Base-by-base conservation (phyloP, 2,888 invertebrate species). In the Trisateles emortualis region DNA sequence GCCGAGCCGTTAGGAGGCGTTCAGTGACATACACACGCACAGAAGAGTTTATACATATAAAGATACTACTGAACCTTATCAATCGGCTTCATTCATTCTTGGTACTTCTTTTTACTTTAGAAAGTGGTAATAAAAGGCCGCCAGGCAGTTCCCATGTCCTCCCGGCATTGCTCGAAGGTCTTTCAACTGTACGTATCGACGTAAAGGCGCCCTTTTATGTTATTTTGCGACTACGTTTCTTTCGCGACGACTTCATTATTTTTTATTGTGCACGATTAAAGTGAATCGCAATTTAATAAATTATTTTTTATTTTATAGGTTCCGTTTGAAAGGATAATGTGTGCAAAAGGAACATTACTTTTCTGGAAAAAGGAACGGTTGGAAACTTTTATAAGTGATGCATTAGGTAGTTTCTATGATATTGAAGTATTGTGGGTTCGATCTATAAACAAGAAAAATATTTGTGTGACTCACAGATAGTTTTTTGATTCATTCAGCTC, bases 241-340 rank as follows among this genome's bases (percentile, higher is more conserved):
- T 47, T 32, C 30, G 30, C 16, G 30, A 14, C 0, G 9, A 3
- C 22, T 39, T 17, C 32, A 38, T 47, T 46, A 29, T 29, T 32
- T 47, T 47, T 39, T 47, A 47, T 39, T 40, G 22, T 1, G n/a
- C 2, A n/a, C n/a, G 17, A 32, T 44, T 33, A 33, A 13, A 3
- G 8, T 4, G 8, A 6, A 45, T 45, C 26, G 26, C 13, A 8
- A 26, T 36, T 35, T 14, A 36, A 35, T 36, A 36, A 36, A 26
- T 36, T 36, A 6, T 41, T 40, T 26, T 40, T 29, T 41, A 16
- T 41, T 41, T 41, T 16, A 10, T 10, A 10, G 16, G 14, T 14
- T 8, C 29, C 1, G 14, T 29, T 29, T 19, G n/a, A 6, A 32
- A 30, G 24, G 14, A 32, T 29, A 29, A 10, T 32, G n/a, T 11